Evolutionary conservation across 2,797 vertebrate genomes (phyloP), one percentile per base, ranked within the genome.

Genomic region (Melanotaenia boesemani): DNA sequence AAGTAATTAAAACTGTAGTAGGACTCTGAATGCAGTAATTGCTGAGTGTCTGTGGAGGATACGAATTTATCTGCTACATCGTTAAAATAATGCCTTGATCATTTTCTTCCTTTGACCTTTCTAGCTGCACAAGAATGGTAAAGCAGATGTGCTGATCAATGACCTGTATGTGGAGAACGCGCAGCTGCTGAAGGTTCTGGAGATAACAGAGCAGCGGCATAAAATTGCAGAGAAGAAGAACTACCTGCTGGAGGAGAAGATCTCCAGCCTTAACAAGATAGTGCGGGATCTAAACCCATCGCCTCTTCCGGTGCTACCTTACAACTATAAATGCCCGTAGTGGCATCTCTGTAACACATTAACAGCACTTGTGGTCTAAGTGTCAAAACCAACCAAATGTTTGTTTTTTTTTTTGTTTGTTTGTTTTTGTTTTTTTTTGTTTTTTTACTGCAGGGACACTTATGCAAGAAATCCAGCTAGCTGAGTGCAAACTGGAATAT

Each of bases 161-260:
- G 97, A 97, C 81, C 93, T 98, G 78, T 98, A 96, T 15, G 93
- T 96, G 74, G 97, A 99, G 91, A 99, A 98, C 37, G 77, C 92
- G 6, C 95, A 98, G 80, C 95, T 99, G 70, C 93, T 98, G 73
- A 96, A 96, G 84, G 96, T 96, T 44, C 89, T 99, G 93, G 96
- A 97, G 92, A 89, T 91, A 48, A 97, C 96, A 0, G 96, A 97
- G 79, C 96, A 97, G 87, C 88, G 95, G 59, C 96, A 98, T 69
- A 96, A 95, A 76, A 95, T 94, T 0, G 87, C 95, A 0, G 96
- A 98, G 84, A 98, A 97, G 94, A 99, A 95, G 80, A 98, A 98
- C 93, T 97, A 96, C 86, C 93, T 98, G 6, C 93, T 98, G 48
- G 97, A 98, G 18, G 97, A 98, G 89, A 99, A 98, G 88, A 97